Conservation (phyloP, 1,140 invertebrate species). For the Drosophila setifemur region DNA sequence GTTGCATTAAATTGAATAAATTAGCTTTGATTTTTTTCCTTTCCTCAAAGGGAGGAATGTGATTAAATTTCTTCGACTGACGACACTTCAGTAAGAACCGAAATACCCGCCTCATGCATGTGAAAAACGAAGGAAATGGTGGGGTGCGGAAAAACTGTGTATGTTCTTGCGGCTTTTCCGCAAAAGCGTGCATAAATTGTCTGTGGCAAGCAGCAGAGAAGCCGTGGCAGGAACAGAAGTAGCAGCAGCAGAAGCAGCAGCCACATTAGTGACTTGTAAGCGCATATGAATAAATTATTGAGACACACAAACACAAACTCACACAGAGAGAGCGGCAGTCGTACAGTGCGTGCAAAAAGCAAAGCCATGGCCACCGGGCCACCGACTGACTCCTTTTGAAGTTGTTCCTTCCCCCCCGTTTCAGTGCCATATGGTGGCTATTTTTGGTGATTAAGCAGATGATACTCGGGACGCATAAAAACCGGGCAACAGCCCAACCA, state of each 20-base stretch:
- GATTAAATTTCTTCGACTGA: no score
- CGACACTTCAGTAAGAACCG: no score
- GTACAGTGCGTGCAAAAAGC: constrained; percentile 70
- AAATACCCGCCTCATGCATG: neutral
- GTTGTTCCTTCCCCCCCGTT: constrained; percentile 13
- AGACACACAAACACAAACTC: constrained; percentile 29
- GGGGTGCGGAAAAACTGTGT: constrained; percentile 36
- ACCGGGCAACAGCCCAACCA: constrained; percentile 4
- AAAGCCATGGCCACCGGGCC: no score
- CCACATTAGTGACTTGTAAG: constrained; percentile 77
- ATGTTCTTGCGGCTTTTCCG: constrained; percentile 57
- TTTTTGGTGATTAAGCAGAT: constrained; percentile 81
- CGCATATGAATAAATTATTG: constrained; percentile 82
- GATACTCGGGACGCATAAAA: constrained; percentile 55
- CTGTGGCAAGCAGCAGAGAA: constrained; percentile 59
- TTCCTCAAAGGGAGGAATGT: no score
- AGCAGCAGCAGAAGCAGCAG: constrained; percentile 19
- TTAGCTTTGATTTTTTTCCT: no score
- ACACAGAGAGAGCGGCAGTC: constrained; percentile 7
- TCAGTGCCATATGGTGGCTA: constrained; percentile 77
- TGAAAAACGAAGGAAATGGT: constrained; percentile 30
- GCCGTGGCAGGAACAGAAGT: constrained; percentile 9
- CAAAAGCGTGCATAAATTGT: constrained; percentile 81
- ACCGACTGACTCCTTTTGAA: constrained; percentile 54
- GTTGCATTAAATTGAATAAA: no score